These are phyloP conservation scores for Lates japonicus DNA, from an alignment of 2,797 vertebrate genomes.

Conservation along the genomic window DNA sequence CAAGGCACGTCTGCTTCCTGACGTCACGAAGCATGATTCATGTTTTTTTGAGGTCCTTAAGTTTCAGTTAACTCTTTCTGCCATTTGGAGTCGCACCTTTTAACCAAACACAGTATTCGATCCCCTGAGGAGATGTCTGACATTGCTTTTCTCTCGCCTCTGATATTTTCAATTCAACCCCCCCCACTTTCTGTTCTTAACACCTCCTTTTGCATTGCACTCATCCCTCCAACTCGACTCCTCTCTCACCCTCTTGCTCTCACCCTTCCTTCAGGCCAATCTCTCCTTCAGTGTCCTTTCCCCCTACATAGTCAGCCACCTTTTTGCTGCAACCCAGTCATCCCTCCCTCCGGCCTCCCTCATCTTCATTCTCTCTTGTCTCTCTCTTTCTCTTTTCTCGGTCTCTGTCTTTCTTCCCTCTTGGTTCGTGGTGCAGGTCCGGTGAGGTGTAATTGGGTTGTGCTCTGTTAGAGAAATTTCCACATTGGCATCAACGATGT, in stretches of 20 bases:
- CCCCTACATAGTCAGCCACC: background rate
- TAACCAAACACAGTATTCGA: constrained; percentile 37
- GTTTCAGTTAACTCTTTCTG: constrained; percentile 47
- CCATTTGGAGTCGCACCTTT: constrained; percentile 41
- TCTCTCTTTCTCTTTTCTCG: constrained; percentile 23
- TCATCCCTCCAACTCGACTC: constrained; percentile 30
- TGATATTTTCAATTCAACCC: constrained; percentile 66
- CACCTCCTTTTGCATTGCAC: constrained; percentile 60
- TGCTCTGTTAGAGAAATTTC: constrained; percentile 65
- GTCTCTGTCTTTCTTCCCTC: constrained; percentile 22
- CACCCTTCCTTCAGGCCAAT: constrained; percentile 28
- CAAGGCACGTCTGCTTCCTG: background rate
- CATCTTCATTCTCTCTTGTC: constrained; percentile 40
- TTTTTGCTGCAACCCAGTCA: constrained; percentile 23
- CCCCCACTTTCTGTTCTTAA: constrained; percentile 55
- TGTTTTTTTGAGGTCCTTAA: background rate
- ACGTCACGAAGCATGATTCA: constrained; percentile 16
- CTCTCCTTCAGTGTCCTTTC: constrained; percentile 31
- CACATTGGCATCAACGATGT: constrained; percentile 7
- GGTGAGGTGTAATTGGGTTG: constrained; percentile 83
- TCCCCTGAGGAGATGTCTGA: constrained; percentile 57
- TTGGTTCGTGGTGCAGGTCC: constrained; percentile 64
- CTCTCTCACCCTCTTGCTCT: constrained; percentile 21
- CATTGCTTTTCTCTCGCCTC: constrained; percentile 66
- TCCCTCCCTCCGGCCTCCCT: constrained; percentile 33